Conservation (phyloP, 1,140 invertebrate species). For the Oppia nitens region DNA sequence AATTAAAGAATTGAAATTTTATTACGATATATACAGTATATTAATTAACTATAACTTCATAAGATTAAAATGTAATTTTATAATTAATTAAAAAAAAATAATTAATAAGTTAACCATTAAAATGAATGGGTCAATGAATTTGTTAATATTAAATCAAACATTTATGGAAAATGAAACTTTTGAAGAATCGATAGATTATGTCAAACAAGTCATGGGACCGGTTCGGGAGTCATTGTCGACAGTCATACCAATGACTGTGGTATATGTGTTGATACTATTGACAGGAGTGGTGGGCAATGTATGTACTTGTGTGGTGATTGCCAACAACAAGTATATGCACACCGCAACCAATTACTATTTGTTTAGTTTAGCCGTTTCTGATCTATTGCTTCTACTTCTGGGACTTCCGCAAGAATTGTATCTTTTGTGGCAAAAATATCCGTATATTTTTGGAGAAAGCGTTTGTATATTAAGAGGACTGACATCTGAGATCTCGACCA, state of each 20-base stretch:
- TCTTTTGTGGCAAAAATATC: conserved; percentile 36
- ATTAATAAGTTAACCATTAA: too few relatives aligned
- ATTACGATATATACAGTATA: too few relatives aligned
- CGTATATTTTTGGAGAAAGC: conserved; percentile 63
- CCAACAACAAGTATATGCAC: conserved; percentile 31
- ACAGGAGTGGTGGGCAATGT: conserved; percentile 34
- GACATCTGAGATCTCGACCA: conserved; percentile 65
- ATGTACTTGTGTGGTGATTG: conserved; percentile 36
- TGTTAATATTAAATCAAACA: too few relatives aligned
- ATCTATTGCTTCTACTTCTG: conserved; percentile 36
- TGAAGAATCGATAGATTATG: too few relatives aligned
- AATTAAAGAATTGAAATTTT: too few relatives aligned
- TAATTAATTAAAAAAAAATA: too few relatives aligned
- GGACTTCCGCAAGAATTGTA: conserved; percentile 31
- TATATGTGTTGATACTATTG: conserved; percentile 31
- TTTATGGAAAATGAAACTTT: too few relatives aligned
- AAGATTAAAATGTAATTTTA: too few relatives aligned
- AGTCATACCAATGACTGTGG: conserved; percentile 26
- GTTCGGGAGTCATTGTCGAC: conserved; percentile 13
- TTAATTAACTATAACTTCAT: too few relatives aligned
- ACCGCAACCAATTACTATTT: conserved; percentile 37
- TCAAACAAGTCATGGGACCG: too few relatives aligned
- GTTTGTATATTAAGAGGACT: conserved; percentile 62
- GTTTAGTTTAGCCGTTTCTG: conserved; percentile 44
- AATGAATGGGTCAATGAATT: too few relatives aligned